Evolutionary conservation across 2,113 vertebrate species (phyloP).

Genomic region (Junco hyemalis): DNA sequence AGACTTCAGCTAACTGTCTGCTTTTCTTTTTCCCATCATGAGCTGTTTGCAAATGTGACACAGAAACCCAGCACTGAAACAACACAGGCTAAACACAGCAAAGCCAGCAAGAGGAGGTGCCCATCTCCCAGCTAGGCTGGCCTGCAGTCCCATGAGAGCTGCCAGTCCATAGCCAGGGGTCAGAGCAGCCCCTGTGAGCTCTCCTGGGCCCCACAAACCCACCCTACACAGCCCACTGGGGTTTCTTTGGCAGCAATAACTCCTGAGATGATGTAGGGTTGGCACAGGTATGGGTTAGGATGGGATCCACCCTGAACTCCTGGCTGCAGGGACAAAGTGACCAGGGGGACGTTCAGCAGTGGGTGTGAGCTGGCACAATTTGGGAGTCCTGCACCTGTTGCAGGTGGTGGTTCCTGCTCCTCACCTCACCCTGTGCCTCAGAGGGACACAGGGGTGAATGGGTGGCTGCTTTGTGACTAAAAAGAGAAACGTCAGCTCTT

Average conservation of each 20-base stretch:
- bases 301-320: not conserved
- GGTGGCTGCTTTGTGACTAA: not conserved
- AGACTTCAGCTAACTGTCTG: not conserved
- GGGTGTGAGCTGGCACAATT: not conserved
- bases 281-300: not conserved
- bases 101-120: not conserved
- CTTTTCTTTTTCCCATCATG: not conserved
- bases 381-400: not conserved
- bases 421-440: not conserved
- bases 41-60: not conserved
- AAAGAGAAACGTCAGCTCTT: not conserved
- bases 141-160: not conserved
- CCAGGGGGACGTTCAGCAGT: not conserved
- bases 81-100: not conserved
- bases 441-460: not conserved
- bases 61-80: not conserved
- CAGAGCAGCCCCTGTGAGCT: not conserved
- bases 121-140: not conserved
- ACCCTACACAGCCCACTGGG: not conserved
- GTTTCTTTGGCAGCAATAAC: not conserved
- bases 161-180: not conserved
- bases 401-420: not conserved
- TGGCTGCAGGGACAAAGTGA: not conserved
- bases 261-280: not conserved
- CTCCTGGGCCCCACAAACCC: not conserved